These are phyloP conservation scores for Hiodon alosoides DNA, from an alignment of 2,113 vertebrate species.

Conservation along the genomic window DNA sequence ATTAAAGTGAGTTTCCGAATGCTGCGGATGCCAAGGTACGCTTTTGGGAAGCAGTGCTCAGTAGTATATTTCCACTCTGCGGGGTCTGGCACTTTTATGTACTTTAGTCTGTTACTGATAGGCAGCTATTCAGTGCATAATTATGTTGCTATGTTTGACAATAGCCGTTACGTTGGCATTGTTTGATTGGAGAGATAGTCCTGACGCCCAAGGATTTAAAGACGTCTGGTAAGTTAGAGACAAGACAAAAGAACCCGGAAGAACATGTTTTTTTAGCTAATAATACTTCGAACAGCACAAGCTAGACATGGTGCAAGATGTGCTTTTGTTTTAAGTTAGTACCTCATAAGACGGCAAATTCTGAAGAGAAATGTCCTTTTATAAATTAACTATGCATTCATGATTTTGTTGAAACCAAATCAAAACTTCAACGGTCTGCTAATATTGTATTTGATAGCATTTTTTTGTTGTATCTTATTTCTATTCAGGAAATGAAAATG, in stretches of 20 bases:
- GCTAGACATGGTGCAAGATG: not conserved
- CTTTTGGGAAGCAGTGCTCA: not conserved
- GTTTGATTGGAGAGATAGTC: constrained; percentile 2
- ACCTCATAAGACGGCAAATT: too few relatives aligned
- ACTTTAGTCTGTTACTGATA: constrained; percentile 6
- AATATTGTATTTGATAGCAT: too few relatives aligned
- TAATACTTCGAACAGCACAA: too few relatives aligned
- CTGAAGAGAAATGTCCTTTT: too few relatives aligned
- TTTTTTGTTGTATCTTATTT: too few relatives aligned
- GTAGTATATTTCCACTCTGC: not conserved
- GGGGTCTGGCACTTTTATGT: constrained; percentile 5
- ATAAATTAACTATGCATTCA: too few relatives aligned
- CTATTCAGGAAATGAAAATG: too few relatives aligned
- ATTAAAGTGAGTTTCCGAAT: constrained; percentile 1
- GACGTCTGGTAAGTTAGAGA: not conserved
- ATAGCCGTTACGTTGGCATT: not conserved
- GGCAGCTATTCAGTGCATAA: not conserved
- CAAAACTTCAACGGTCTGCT: too few relatives aligned
- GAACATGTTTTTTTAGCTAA: too few relatives aligned
- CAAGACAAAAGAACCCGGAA: not conserved
- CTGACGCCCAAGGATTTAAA: not conserved
- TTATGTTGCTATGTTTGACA: not conserved
- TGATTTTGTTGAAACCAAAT: too few relatives aligned
- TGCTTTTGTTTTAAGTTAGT: not conserved
- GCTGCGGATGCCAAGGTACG: not conserved